phyloP scores from a whole-genome alignment of 2,888 invertebrate species.

The Entomobrya multifasciata region DNA sequence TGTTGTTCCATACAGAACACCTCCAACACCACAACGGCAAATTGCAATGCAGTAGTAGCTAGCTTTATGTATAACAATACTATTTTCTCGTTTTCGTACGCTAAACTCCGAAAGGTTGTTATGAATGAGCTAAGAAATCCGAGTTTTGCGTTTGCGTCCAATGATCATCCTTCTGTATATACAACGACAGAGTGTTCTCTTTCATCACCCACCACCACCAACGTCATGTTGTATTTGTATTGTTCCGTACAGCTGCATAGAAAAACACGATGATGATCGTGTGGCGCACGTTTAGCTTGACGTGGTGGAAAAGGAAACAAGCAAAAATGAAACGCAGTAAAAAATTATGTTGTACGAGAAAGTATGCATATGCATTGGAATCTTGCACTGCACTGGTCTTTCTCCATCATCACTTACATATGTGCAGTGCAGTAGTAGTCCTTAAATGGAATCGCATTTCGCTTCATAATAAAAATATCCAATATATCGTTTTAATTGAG shows the following conservation, averaged over 20 bases:
- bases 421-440: background rate
- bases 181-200: no score
- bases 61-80: background rate
- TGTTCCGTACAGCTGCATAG: background rate
- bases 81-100: background rate
- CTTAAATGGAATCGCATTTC: background rate
- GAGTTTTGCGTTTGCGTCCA: conserved; percentile 49
- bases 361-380: background rate
- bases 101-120: conserved; percentile 1
- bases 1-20: background rate
- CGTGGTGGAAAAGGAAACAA: background rate
- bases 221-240: background rate
- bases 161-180: conserved; percentile 34
- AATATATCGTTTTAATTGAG: conserved; percentile 23
- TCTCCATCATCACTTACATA: background rate
- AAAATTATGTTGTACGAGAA: background rate
- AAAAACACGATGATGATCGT: background rate
- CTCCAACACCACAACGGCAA: background rate
- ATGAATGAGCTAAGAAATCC: conserved; percentile 46
- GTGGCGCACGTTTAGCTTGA: background rate
- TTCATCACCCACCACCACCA: conserved; percentile 6
- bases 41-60: background rate
- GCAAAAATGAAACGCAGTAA: conserved; percentile 13
- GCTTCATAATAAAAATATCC: background rate
- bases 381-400: background rate